Base-by-base conservation (phyloP, 1,140 invertebrate genomes). In the Lasaia peninsularis region DNA sequence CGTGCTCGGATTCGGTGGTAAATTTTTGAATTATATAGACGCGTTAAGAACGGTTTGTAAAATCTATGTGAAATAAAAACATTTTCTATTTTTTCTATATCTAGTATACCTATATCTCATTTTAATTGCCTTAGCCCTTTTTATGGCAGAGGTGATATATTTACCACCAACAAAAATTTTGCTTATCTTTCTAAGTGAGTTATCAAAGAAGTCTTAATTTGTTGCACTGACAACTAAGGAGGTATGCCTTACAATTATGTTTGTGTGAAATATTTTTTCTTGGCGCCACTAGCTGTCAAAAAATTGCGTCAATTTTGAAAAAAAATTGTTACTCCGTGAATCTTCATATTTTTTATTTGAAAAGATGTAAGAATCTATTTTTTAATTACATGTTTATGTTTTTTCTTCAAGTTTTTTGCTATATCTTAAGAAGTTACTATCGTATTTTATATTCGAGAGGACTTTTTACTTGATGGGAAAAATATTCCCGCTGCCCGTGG, bases 211-310 rank as follows among this genome's bases (percentile, higher is more conserved):
- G 52, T 52, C 48, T 24, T 24, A 2, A 24, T 24, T 24, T 24
- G 24, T 24, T 24, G 24, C 24, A 24, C 24, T 24, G 24, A 7
- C 2, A 24, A 24, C 24, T 24, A 2, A 0, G 24, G 24, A 24
- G 1, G 2, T 24, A 1, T 24, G 57, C 4, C 10, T 61, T 65
- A 60, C 52, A 56, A 65, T 34, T 4, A 65, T 44, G 58, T 58
- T 61, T 61, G 58, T 60, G 52, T 48, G 52, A 60, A 33, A 63
- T 60, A 54, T 64, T 63, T 72, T 87, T 83, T 71, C 79, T 81
- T 69, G 63, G 56, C 63, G 59, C 56, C 59, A 62, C 34, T 60
- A 63, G 60, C 57, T 58, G 60, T 57, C 54, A 67, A 62, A 66
- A 56, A 62, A 61, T 67, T 60, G 57, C 64, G 64, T 6, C 20